Evolutionary conservation across 2,797 vertebrate species (phyloP), one percentile per base, ranked within the genome.

Genomic region (Enteromius paludinosus): DNA sequence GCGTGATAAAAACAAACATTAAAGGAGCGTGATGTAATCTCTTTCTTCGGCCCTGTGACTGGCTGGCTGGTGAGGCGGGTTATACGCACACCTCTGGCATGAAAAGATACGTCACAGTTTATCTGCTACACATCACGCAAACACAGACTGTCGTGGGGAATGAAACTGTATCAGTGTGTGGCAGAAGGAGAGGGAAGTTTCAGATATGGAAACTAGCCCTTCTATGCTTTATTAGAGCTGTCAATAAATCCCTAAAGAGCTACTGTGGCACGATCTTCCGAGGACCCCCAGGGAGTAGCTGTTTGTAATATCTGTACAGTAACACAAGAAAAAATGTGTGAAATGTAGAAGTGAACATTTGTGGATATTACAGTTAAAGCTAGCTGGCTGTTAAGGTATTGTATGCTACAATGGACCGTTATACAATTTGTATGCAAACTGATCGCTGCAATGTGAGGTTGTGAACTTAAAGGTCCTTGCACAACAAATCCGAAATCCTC

Each of bases 1-100:
- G 28, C 56, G 28, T 20, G n/a, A 65, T 68, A 43, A 75, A 56
- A 68, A 82, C 12, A 77, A 83, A 77, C 25, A 69, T 77, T 45
- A 69, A 56, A 77, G 25, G 15, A 61, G 20, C 0, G 14, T 70
- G 28, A 70, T 61, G 30, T 49, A 59, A 70, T 77, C 73, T 69
- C 3, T 0, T 17, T 82, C 38, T 18, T 62, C 52, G 4, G 25
- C 9, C 1, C 11, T 72, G 59, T 64, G 79, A 81, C n/a, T 73
- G 79, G 20, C n/a, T 73, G 79, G 20, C 59, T 20, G 9, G 8
- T 23, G 9, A 69, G 28, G 28, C 30, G 75, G 47, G 61, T 0
- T 1, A 76, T 33, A 76, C 2, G 6, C 28, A 59, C n/a, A 66
- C 7, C 8, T 54, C 6, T 54, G 30, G 66, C 71, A 74, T 45